Conservation (phyloP, 2,888 invertebrate genomes). For the Marronus borbonicus region DNA sequence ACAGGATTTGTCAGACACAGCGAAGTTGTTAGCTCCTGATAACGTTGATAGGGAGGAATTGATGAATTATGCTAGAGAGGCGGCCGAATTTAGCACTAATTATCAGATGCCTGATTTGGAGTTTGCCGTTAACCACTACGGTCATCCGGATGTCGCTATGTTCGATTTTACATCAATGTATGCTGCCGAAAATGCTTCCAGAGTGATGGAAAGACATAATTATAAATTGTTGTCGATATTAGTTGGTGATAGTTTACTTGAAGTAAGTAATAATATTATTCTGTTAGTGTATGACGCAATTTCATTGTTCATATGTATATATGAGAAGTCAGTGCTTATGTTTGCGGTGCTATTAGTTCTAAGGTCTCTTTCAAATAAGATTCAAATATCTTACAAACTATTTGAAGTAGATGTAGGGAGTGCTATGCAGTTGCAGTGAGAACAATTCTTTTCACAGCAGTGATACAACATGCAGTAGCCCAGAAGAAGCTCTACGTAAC, state of each 20-base stretch:
- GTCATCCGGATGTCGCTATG: conserved; percentile 97
- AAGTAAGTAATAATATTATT: conserved; percentile 72
- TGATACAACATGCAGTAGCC: too few species aligned
- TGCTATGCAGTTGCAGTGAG: too few species aligned
- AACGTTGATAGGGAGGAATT: conserved; percentile 94
- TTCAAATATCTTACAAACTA: too few species aligned
- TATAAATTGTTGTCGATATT: conserved; percentile 89
- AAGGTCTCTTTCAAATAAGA: too few species aligned
- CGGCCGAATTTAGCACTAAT: conserved; percentile 94
- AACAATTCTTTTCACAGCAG: too few species aligned
- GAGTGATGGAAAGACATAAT: conserved; percentile 82
- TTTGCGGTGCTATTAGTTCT: too few species aligned
- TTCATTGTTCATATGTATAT: too few species aligned
- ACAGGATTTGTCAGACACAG: conserved; percentile 93
- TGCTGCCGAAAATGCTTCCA: conserved; percentile 95
- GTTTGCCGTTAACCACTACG: conserved; percentile 98
- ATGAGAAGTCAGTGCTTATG: too few species aligned
- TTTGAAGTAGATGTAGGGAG: too few species aligned
- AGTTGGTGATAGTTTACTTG: conserved; percentile 96
- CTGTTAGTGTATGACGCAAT: background rate
- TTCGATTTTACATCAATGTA: conserved; percentile 99
- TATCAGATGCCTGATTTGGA: conserved; percentile 89
- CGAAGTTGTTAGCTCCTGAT: conserved; percentile 85
- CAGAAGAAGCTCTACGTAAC: too few species aligned
- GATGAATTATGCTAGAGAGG: conserved; percentile 93